Percentiles rank a stretch among this genome's conserved stretches.
Evolutionary conservation across 1,140 invertebrate genomes (phyloP).

Genomic region (Ridgeia piscesae): DNA sequence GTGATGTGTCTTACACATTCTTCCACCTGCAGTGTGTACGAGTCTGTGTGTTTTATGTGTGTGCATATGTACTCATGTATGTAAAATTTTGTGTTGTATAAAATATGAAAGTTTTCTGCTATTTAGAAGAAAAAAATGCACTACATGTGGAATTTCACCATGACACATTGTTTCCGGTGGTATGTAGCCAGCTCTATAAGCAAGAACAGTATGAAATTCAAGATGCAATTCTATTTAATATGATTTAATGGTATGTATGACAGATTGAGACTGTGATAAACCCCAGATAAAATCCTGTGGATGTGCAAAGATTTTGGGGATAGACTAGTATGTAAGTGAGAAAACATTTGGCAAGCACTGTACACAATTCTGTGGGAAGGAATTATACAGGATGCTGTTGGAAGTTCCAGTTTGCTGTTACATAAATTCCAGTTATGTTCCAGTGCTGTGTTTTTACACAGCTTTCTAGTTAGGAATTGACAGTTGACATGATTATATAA

Average conservation of each 20-base stretch:
- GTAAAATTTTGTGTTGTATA: not conserved
- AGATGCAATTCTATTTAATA: not conserved
- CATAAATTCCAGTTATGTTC: not conserved
- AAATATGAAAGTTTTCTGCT: not conserved
- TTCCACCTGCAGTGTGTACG: not conserved
- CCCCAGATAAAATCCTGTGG: not conserved
- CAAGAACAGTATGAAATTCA: not conserved
- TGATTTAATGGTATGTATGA: not conserved
- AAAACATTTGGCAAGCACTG: not conserved
- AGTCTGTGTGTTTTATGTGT: too few relatives aligned
- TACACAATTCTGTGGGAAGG: not conserved
- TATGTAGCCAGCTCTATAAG: not conserved
- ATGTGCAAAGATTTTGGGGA: not conserved
- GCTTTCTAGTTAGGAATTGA: not conserved
- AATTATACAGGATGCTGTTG: not conserved
- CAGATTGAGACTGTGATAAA: not conserved
- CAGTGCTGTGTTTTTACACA: not conserved
- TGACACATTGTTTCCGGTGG: too few relatives aligned
- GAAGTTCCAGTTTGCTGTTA: not conserved
- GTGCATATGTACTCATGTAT: not conserved
- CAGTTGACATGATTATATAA: not conserved
- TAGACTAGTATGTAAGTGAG: not conserved
- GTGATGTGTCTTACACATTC: not conserved
- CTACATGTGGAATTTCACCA: too few relatives aligned
- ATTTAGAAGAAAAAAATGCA: not conserved